phyloP scores from a whole-genome alignment of 2,888 invertebrate genomes.

The Tortricodes alternella region DNA sequence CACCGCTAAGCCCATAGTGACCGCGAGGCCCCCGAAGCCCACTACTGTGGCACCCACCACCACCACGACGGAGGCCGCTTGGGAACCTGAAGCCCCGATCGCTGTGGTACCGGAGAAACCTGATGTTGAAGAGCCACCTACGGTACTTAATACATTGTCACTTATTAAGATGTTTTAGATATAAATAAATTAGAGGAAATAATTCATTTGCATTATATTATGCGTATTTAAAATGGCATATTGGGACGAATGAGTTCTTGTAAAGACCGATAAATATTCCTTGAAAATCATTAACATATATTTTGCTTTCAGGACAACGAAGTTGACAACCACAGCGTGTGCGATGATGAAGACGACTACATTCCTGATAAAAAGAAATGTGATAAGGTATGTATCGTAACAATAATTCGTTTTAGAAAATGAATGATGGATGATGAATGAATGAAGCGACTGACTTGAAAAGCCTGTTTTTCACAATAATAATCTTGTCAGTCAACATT shows the following conservation, averaged over 20 bases:
- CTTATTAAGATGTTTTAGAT: too few relatives aligned
- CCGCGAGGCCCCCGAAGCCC: conserved; percentile 34
- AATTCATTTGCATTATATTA: too few relatives aligned
- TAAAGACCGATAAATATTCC: too few relatives aligned
- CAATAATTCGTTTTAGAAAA: too few relatives aligned
- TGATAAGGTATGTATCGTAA: conserved; percentile 63
- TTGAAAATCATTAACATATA: too few relatives aligned
- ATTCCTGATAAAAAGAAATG: conserved; percentile 70
- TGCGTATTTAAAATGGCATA: conserved; percentile 4
- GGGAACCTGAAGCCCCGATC: conserved; percentile 23
- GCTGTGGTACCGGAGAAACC: conserved; percentile 41
- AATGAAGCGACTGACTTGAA: too few relatives aligned
- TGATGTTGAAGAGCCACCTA: conserved; percentile 52
- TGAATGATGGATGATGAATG: too few relatives aligned
- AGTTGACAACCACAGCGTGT: conserved; percentile 65
- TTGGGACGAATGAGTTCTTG: neutral
- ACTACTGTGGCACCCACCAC: conserved; percentile 45
- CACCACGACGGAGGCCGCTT: conserved; percentile 24
- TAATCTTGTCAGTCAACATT: too few relatives aligned
- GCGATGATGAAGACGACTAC: conserved; percentile 63
- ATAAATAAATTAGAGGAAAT: too few relatives aligned
- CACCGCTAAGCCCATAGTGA: conserved; percentile 37
- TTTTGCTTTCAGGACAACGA: conserved; percentile 65
- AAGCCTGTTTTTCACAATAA: too few relatives aligned
- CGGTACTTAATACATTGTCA: too few relatives aligned